phyloP scores from a whole-genome alignment of 64 coral and sea anemone species.

The Cladopsammia gracilis region DNA sequence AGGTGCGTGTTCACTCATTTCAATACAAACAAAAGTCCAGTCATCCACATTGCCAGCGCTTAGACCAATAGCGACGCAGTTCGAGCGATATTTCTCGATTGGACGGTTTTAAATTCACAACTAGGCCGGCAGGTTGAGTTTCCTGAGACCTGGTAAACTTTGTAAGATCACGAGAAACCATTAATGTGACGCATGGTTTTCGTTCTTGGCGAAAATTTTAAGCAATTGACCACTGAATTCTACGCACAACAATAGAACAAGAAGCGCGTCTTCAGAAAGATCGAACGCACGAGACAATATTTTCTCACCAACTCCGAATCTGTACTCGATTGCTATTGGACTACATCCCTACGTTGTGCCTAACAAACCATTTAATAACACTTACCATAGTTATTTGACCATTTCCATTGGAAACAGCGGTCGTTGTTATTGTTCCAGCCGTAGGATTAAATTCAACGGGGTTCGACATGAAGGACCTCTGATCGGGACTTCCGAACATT shows the following conservation, averaged over 20 bases:
- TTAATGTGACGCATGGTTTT: not conserved
- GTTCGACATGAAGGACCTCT: conserved; percentile 92
- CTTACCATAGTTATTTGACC: conserved; percentile 97
- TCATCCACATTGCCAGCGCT: conserved; percentile 83
- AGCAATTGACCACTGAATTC: not conserved
- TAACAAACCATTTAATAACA: conserved; percentile 16
- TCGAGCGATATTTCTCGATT: conserved; percentile 88
- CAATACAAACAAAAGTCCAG: conserved; percentile 82
- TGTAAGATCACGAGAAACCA: conserved; percentile 21
- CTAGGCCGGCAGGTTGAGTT: conserved; percentile 84
- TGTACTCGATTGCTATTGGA: conserved; percentile 59
- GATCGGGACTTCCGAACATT: conserved; percentile 95
- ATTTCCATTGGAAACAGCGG: conserved; percentile 92
- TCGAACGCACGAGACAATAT: conserved; percentile 37
- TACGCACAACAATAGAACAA: not conserved
- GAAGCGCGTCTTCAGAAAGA: conserved; percentile 25
- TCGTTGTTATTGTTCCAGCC: conserved; percentile 88
- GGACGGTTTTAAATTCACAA: conserved; percentile 99
- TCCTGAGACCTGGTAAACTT: conserved; percentile 59
- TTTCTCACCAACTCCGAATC: conserved; percentile 12
- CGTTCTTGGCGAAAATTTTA: not conserved
- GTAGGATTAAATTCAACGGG: conserved; percentile 93
- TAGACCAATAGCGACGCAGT: conserved; percentile 97
- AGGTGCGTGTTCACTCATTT: conserved; percentile 27
- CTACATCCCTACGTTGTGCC: not conserved